A percentile compares a stretch with the other conserved stretches of the same genome.
Evolutionary conservation across 1,140 invertebrate genomes (phyloP).

Genomic region (Eumeta japonica): DNA sequence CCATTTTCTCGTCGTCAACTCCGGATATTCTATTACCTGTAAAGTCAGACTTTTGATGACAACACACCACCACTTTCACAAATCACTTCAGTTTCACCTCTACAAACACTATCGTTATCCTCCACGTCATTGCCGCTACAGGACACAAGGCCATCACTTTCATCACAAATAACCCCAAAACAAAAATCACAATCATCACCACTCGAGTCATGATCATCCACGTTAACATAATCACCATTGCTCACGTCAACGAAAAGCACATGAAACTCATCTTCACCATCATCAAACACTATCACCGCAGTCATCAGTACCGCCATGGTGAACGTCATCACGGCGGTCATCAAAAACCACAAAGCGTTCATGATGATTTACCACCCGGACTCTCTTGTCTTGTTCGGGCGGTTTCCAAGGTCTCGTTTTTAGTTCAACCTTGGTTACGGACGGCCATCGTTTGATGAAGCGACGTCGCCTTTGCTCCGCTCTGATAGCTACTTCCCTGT

Average conservation of each 20-base stretch:
- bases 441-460: slow-evolving; percentile 36
- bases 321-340: slow-evolving; percentile 24
- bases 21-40: slow-evolving; percentile 28
- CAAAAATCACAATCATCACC: no score
- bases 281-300: no score
- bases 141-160: not conserved
- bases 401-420: slow-evolving; percentile 27
- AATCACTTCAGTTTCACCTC: not conserved
- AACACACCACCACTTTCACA: not conserved
- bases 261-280: no score
- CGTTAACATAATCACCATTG: no score
- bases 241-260: no score
- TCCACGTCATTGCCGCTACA: not conserved
- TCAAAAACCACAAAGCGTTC: no score
- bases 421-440: slow-evolving; percentile 28
- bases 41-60: not conserved
- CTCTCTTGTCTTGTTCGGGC: no score
- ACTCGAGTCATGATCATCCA: no score
- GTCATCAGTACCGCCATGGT: no score
- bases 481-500: slow-evolving; percentile 16
- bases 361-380: no score
- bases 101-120: not conserved
- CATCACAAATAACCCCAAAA: slow-evolving; percentile 19
- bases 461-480: slow-evolving; percentile 21
- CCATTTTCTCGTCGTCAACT: slow-evolving; percentile 24